A percentile compares a stretch with the other conserved stretches of the same genome.
Conservation (phyloP, 2,888 invertebrate genomes). For the Amiota minor region DNA sequence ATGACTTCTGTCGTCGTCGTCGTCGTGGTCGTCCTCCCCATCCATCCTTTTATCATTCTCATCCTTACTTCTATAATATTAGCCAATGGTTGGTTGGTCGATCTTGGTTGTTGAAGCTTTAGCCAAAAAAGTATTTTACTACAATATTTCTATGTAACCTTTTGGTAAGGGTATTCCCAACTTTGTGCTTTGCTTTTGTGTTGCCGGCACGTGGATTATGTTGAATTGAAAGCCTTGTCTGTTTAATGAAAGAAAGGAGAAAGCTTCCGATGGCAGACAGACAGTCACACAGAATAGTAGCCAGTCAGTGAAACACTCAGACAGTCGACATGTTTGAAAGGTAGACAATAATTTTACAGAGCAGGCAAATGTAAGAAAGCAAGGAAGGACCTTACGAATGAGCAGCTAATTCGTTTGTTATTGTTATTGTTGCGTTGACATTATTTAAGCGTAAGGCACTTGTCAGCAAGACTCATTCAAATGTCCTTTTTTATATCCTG, state of each 20-base stretch:
- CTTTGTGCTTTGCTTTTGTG: constrained; percentile 8
- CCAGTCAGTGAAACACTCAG: no score
- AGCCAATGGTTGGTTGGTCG: no score
- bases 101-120: no score
- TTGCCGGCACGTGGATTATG: not conserved
- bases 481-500: not conserved
- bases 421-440: constrained; percentile 68
- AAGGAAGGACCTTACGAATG: constrained; percentile 45
- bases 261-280: not conserved
- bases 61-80: no score
- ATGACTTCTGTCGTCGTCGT: constrained; percentile 16
- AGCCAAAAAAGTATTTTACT: constrained; percentile 11
- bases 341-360: no score
- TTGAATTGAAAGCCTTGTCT: constrained; percentile 11
- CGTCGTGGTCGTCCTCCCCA: not conserved
- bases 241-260: not conserved
- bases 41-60: no score
- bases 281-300: no score
- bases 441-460: constrained; percentile 52
- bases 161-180: constrained; percentile 10
- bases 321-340: no score
- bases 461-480: constrained; percentile 17
- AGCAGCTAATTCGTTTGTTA: constrained; percentile 67
- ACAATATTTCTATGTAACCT: constrained; percentile 21
- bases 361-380: no score